A percentile compares a stretch with the other conserved stretches of the same genome.
Evolutionary conservation across 2,797 vertebrate species (phyloP).

Genomic region (Oreochromis mossambicus): DNA sequence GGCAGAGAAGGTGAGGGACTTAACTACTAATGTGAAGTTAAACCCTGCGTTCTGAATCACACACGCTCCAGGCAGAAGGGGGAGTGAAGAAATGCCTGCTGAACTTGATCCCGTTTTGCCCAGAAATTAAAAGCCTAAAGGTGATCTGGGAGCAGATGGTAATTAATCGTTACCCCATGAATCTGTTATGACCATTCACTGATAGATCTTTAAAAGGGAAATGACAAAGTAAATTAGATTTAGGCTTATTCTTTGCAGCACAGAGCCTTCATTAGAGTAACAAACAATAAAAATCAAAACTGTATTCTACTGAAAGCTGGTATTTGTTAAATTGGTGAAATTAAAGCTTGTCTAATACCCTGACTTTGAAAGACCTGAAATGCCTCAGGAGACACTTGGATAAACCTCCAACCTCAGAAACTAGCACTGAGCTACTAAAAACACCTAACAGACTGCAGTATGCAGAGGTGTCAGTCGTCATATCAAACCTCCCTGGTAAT

Average conservation of each 20-base stretch:
- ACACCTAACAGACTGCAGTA: neutral
- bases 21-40: accelerated
- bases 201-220: neutral
- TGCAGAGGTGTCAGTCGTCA: neutral
- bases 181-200: accelerated
- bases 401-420: neutral
- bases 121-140: neutral
- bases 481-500: accelerated
- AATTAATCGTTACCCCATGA: accelerated
- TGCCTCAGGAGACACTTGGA: neutral
- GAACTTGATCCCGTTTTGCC: accelerated
- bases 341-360: neutral
- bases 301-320: neutral
- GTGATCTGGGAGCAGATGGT: neutral
- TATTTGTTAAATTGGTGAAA: neutral
- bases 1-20: slow-evolving; percentile 88
- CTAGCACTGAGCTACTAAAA: neutral
- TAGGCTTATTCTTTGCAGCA: neutral
- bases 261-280: neutral
- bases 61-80: neutral
- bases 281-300: neutral
- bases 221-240: neutral
- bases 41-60: neutral
- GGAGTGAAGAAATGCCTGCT: accelerated
- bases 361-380: neutral